These are phyloP conservation scores for Dugesia japonica DNA, from an alignment of 2,888 invertebrate species.

Conservation along the genomic window DNA sequence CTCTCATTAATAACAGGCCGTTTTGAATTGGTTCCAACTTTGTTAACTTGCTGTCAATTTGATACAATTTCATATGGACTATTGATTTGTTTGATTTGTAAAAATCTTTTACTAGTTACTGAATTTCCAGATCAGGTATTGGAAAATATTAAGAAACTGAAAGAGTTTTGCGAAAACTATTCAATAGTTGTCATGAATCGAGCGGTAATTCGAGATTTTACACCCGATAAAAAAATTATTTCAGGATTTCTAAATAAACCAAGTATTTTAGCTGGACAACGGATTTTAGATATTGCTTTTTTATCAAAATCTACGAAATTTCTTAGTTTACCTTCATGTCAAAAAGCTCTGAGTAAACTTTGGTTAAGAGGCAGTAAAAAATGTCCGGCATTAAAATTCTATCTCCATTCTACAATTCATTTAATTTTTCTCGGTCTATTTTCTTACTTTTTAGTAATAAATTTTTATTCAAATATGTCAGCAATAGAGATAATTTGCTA, in stretches of 20 bases:
- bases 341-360: conserved; percentile 21
- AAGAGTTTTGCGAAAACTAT: neutral
- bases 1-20: neutral
- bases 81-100: neutral
- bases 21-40: neutral
- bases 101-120: neutral
- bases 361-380: conserved; percentile 3
- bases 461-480: conserved; percentile 7
- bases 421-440: conserved; percentile 20
- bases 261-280: conserved; percentile 8
- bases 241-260: conserved; percentile 12
- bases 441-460: conserved; percentile 12
- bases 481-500: conserved; percentile 24
- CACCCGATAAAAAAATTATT: neutral
- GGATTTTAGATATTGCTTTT: conserved; percentile 21
- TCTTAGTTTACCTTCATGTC: conserved; percentile 28
- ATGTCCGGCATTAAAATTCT: neutral
- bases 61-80: neutral
- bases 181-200: neutral
- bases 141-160: neutral
- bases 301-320: neutral
- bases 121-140: neutral
- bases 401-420: conserved; percentile 11
- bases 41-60: neutral
- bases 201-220: neutral